Conservation (phyloP, 1,140 invertebrate genomes). For the Latrodectus geometricus region DNA sequence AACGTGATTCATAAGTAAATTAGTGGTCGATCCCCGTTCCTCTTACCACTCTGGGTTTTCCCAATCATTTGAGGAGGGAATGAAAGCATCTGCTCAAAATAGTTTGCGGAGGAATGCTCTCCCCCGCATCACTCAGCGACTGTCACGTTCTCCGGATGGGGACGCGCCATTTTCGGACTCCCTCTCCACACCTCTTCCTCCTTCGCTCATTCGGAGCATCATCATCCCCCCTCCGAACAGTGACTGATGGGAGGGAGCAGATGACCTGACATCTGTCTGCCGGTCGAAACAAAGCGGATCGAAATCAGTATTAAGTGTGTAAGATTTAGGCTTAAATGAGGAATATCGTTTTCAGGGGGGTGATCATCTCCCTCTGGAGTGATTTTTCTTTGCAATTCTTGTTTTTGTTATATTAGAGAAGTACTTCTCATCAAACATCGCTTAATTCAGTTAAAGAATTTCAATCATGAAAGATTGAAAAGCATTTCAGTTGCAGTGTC, state of each 20-base stretch:
- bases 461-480: too few relatives aligned
- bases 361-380: too few relatives aligned
- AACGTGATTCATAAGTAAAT: neutral
- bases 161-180: neutral
- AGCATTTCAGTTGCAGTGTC: too few relatives aligned
- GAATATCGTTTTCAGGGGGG: too few relatives aligned
- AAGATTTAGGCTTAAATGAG: too few relatives aligned
- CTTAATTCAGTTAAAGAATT: too few relatives aligned
- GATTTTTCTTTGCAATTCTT: too few relatives aligned
- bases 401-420: too few relatives aligned
- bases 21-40: neutral
- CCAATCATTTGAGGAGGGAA: slow-evolving; percentile 17
- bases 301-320: too few relatives aligned
- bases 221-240: neutral
- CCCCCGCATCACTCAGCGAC: slow-evolving; percentile 24
- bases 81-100: slow-evolving; percentile 39
- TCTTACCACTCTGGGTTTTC: neutral
- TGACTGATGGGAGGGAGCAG: neutral
- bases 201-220: neutral
- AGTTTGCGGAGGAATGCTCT: slow-evolving; percentile 2
- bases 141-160: neutral
- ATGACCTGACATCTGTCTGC: neutral
- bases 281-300: too few relatives aligned
- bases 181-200: neutral
- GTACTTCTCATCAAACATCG: too few relatives aligned